Evolutionary conservation across 2,797 vertebrate species (phyloP).

Genomic region (Antrozous pallidus): DNA sequence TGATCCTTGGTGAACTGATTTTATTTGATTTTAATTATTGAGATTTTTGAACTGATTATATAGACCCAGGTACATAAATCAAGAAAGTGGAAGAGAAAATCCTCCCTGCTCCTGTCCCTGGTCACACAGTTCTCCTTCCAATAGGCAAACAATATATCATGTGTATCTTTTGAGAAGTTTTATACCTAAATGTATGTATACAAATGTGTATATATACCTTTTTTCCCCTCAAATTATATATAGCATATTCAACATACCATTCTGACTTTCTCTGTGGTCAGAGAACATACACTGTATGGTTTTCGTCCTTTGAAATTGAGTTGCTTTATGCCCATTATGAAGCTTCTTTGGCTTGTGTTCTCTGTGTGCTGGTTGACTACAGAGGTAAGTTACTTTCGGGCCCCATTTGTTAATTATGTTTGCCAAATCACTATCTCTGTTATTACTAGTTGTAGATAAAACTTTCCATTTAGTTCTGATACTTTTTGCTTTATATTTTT

Average conservation of each 20-base stretch:
- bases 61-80: background rate
- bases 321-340: background rate
- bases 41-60: background rate
- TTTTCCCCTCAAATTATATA: background rate
- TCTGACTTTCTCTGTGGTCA: background rate
- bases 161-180: background rate
- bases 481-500: background rate
- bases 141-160: background rate
- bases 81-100: background rate
- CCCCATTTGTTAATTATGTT: background rate
- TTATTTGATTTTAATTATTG: background rate
- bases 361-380: background rate
- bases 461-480: background rate
- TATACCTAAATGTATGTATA: background rate
- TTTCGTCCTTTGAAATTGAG: background rate
- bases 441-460: background rate
- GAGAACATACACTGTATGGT: background rate
- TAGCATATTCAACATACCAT: background rate
- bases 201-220: background rate
- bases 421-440: background rate
- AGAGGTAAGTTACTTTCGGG: background rate
- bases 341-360: background rate
- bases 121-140: background rate
- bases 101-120: background rate
- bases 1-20: background rate